Evolutionary conservation across 2,797 vertebrate species (phyloP), one percentile per base, ranked within the genome.

Genomic region (Trematocara caparti): DNA sequence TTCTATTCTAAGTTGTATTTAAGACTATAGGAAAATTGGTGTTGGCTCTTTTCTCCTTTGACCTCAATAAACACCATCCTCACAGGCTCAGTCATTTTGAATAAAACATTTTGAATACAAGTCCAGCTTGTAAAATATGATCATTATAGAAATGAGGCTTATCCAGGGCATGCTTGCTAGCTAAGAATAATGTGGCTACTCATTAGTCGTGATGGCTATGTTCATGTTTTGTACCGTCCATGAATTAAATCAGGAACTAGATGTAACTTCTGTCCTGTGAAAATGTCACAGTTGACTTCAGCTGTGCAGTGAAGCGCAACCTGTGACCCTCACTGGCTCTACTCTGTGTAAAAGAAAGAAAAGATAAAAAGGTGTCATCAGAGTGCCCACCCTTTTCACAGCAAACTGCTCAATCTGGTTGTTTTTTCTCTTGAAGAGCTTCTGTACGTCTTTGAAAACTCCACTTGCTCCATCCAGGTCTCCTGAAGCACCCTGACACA

Each of bases 391-490:
- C 94, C 95, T 98, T 95, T 98, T 99, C 78, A 99, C 96, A 4
- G 98, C 98, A 94, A 99, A 99, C 88, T 99, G 99, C 87, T 99
- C 99, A 15, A 99, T 99, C 93, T 99, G 99, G 93, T 99, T 99
- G 94, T 99, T 99, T 94, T 99, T 99, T 80, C 98, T 97, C 93
- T 99, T 99, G 94, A 99, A 99, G 81, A 99, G 97, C 88, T 98
- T 99, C 94, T 99, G 98, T 51, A 99, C 98, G 21, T 99, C 99
- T 93, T 96, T 97, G 86, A 99, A 99, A 81, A 99, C 97, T 5
- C 94, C 92, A 30, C 96, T 97, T 6, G 99, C 98, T 55, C 97
- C 97, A 2, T 85, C 96, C 87, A 97, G 91, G 81, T 99, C 98
- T 75, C 98, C 98, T 0, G 97, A 96, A 19, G 98, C 98, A 62